Evolutionary conservation across 1,140 invertebrate species (phyloP), one percentile per base, ranked within the genome.

Genomic region (Ylistrum balloti): DNA sequence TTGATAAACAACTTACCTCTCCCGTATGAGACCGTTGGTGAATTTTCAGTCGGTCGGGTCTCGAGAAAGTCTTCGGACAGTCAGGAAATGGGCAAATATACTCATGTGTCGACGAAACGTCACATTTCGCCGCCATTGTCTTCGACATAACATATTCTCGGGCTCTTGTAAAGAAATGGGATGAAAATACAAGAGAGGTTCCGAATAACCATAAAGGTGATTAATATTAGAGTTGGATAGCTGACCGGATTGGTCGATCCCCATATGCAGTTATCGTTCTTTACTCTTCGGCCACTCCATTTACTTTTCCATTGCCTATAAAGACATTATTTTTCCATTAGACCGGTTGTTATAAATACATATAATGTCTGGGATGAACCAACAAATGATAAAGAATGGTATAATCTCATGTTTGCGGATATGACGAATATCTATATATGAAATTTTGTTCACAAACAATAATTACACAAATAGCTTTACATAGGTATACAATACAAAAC

Each of bases 1-100:
- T 15, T 35, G 32, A 11, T 1, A 11, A 0, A 35, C 3, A 9
- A 22, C 11, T 35, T 87, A 91, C 90, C 88, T 91, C 90, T 87
- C 90, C 90, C 41, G 90, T 91, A 32, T 91, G 90, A 85, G 90
- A 88, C 33, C 90, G 41, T 33, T 87, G 28, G 17, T 91, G 90
- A 87, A 91, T 91, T 85, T 88, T 33, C 22, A 91, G 38, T 41
- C 90, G 88, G 33, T 87, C 28, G 74, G 56, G 88, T 15, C 90
- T 86, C 15, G 41, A 89, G 88, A 91, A 91, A 5, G 90, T 91
- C 56, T 89, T 89, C 33, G 33, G 45, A 38, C 90, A 91, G 10
- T 86, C 90, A 20, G 85, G 41, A 89, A 89, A 89, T 5, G 90
- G 87, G 74, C 90, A 91, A 85, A 91, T 88, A 22, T 91, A 88